These are phyloP conservation scores for Saguinus midas DNA, from an alignment of 2,113 vertebrate species.

Conservation along the genomic window DNA sequence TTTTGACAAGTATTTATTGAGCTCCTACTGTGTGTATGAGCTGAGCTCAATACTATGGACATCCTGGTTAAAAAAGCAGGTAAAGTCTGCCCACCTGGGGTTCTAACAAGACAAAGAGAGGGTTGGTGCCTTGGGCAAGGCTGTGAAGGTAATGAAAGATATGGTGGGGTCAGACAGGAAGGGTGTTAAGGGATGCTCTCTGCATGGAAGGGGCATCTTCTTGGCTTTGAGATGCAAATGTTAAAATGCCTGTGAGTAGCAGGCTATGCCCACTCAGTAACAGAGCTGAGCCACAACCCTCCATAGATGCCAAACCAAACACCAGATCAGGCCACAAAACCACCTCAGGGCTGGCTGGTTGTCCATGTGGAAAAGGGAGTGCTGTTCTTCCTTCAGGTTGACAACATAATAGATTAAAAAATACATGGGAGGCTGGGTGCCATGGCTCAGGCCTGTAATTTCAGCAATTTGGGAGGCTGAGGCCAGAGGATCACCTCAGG, in stretches of 20 bases:
- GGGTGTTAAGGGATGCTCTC: background rate
- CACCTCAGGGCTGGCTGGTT: too few relatives aligned
- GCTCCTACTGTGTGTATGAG: background rate
- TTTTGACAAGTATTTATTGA: background rate
- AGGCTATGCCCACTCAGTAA: background rate
- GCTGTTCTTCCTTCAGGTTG: too few relatives aligned
- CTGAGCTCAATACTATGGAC: background rate
- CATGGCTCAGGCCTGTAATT: too few relatives aligned
- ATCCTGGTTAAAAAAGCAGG: background rate
- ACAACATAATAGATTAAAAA: too few relatives aligned
- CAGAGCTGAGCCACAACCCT: background rate
- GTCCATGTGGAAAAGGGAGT: too few relatives aligned
- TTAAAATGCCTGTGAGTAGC: background rate
- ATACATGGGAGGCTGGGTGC: too few relatives aligned
- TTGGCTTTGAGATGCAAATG: background rate
- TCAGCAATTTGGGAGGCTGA: too few relatives aligned
- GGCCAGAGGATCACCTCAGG: too few relatives aligned
- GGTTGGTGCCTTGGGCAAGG: background rate
- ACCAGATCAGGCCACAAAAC: background rate
- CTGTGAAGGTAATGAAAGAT: background rate
- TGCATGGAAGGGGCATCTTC: background rate
- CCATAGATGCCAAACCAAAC: background rate
- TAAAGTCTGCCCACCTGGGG: background rate
- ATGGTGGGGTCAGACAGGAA: rapidly evolving
- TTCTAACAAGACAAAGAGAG: background rate